phyloP scores from a whole-genome alignment of 2,888 invertebrate species.

The Hetaerina titia region DNA sequence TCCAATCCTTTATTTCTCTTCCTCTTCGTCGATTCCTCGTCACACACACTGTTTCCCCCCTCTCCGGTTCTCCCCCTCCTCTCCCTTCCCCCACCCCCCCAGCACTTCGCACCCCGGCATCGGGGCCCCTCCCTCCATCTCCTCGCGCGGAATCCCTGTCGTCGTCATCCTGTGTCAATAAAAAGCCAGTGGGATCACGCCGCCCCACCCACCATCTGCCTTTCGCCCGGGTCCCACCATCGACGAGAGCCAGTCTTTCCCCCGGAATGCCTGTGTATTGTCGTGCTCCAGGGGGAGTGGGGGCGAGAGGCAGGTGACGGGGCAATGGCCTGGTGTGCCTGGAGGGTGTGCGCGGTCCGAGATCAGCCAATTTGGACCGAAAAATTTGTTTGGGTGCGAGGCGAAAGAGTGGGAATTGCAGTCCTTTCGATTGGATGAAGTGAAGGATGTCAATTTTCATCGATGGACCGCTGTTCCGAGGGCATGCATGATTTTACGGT shows the following conservation, averaged over 20 bases:
- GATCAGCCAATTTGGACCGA: background rate
- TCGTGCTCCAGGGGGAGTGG: background rate
- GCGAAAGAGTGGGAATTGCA: background rate
- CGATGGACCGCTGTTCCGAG: background rate
- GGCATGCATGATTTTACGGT: background rate
- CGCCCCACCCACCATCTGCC: background rate
- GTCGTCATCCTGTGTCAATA: conserved; percentile 39
- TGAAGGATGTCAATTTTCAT: conserved; percentile 10
- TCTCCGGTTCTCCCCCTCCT: background rate
- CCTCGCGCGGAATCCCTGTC: background rate
- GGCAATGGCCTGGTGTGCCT: background rate
- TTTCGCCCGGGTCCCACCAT: too few relatives aligned
- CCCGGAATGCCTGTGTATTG: background rate
- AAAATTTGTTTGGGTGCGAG: background rate
- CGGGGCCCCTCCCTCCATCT: background rate
- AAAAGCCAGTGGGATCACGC: background rate
- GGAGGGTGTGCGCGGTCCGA: background rate
- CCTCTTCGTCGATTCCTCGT: background rate
- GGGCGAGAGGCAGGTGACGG: background rate
- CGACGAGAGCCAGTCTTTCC: background rate
- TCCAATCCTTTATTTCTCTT: background rate
- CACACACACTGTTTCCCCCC: background rate
- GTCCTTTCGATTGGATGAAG: background rate
- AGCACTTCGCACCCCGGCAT: background rate
- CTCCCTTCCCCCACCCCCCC: background rate